phyloP scores from a whole-genome alignment of 1,140 invertebrate genomes.

The Drosophila arizonae region DNA sequence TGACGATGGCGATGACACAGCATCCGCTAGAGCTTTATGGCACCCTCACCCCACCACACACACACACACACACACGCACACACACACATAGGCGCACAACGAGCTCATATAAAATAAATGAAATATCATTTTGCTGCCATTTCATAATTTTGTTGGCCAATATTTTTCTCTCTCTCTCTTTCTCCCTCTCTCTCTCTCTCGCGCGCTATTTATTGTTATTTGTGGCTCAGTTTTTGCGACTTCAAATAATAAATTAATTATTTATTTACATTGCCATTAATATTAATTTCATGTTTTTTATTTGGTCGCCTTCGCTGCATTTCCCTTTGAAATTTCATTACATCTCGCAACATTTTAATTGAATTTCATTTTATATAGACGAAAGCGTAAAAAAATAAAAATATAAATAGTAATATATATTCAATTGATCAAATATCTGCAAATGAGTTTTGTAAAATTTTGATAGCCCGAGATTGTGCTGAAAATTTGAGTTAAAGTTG shows the following conservation, averaged over 20 bases:
- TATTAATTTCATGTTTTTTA: slow-evolving; percentile 49
- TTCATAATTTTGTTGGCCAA: slow-evolving; percentile 56
- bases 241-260: slow-evolving; percentile 63
- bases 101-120: slow-evolving; percentile 62
- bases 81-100: background rate
- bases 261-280: slow-evolving; percentile 65
- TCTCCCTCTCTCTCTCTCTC: background rate
- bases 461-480: too few relatives aligned
- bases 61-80: background rate
- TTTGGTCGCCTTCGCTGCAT: slow-evolving; percentile 4
- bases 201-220: background rate
- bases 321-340: background rate
- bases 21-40: slow-evolving; percentile 6
- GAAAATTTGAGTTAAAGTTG: too few relatives aligned
- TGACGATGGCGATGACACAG: slow-evolving; percentile 55
- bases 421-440: background rate
- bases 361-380: background rate
- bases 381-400: background rate
- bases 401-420: too few relatives aligned
- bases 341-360: slow-evolving; percentile 1
- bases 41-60: slow-evolving; percentile 8
- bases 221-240: slow-evolving; percentile 17
- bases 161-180: background rate
- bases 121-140: slow-evolving; percentile 70
- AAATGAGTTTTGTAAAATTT: too few relatives aligned